Conservation (phyloP, 2,888 invertebrate genomes). For the Cryptocheilus praepositus region DNA sequence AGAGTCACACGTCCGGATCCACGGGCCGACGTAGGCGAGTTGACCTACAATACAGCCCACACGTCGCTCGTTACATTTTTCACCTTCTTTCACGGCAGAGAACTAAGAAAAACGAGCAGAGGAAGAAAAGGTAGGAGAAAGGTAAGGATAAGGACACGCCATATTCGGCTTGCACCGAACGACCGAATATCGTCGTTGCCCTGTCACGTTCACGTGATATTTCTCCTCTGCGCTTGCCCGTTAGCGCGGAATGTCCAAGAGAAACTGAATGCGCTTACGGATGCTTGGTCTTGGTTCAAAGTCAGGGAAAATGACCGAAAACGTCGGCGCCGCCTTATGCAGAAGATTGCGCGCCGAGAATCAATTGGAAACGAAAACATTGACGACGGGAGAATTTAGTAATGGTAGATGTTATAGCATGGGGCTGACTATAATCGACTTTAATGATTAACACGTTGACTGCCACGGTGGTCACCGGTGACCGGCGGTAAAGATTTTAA, state of each 20-base stretch:
- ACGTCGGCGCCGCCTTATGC: too few species aligned
- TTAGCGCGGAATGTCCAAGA: background rate
- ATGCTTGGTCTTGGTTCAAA: too few species aligned
- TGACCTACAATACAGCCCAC: constrained; percentile 59
- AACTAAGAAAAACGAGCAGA: constrained; percentile 18
- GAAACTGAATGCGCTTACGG: too few species aligned
- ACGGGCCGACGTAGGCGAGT: constrained; percentile 52
- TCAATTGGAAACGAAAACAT: too few species aligned
- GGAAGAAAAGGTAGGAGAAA: constrained; percentile 7
- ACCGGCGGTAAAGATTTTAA: too few species aligned
- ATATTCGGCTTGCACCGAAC: background rate
- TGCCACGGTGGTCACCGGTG: too few species aligned
- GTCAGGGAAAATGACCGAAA: too few species aligned
- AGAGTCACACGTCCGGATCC: constrained; percentile 17
- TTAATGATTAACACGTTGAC: too few species aligned
- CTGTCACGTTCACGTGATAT: background rate
- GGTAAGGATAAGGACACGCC: constrained; percentile 26
- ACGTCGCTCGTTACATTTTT: constrained; percentile 33
- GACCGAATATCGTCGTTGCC: background rate
- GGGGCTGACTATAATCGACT: too few species aligned
- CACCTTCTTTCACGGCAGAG: constrained; percentile 22
- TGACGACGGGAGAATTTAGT: too few species aligned
- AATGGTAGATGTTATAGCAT: too few species aligned
- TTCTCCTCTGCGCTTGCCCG: background rate
- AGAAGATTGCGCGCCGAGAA: too few species aligned